These are phyloP conservation scores for Holothuria glaberrima DNA, from an alignment of 35 echinoderm and acorn worm genomes.

Conservation along the genomic window DNA sequence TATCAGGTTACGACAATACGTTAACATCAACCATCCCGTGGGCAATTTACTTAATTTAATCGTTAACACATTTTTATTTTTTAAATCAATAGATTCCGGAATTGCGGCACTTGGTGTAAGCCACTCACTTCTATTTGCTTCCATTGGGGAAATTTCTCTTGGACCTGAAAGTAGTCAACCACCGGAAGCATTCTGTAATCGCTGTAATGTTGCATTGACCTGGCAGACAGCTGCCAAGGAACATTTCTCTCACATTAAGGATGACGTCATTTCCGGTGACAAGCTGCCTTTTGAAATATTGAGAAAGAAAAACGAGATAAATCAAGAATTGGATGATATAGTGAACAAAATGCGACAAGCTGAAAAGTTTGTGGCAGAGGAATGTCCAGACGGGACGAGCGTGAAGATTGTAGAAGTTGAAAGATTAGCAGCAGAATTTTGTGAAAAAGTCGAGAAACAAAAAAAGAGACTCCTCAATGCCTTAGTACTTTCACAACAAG, in stretches of 20 bases:
- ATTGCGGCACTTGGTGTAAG: conserved; percentile 11
- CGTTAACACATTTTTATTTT: neutral
- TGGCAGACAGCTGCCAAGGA: conserved; percentile 24
- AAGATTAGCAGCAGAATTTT: conserved; percentile 10
- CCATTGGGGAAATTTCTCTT: neutral
- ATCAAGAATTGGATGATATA: neutral
- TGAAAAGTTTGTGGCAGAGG: neutral
- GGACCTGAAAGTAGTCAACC: neutral
- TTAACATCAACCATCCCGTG: too few species aligned
- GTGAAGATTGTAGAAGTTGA: conserved; percentile 17
- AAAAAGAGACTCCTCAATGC: conserved; percentile 2
- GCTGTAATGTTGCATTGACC: neutral
- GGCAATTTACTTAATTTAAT: too few species aligned
- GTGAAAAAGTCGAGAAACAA: conserved; percentile 41
- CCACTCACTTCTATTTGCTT: neutral
- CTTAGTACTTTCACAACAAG: neutral
- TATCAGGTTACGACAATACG: too few species aligned
- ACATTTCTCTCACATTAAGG: conserved; percentile 27
- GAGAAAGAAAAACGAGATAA: neutral
- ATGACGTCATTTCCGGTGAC: conserved; percentile 15
- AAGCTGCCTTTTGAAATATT: neutral
- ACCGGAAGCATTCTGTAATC: conserved; percentile 34
- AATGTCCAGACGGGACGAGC: neutral
- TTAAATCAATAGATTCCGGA: conserved; percentile 29
- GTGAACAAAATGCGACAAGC: neutral